Evolutionary conservation across 2,888 invertebrate genomes (phyloP).

Genomic region (Adineta ricciae): DNA sequence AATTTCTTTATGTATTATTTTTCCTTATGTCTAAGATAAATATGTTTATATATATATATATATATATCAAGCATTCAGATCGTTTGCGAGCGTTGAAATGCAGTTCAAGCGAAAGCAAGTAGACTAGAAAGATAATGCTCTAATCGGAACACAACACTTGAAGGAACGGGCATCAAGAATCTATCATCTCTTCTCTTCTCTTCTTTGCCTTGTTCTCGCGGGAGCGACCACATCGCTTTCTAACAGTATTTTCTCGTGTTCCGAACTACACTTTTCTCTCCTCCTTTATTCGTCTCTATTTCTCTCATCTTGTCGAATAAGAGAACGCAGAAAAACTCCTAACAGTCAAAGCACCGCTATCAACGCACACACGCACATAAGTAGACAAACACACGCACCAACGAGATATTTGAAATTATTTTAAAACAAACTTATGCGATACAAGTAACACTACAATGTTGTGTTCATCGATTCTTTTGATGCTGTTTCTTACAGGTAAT

Average conservation of each 20-base stretch:
- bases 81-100: background rate
- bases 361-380: background rate
- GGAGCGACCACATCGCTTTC: background rate
- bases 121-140: conserved; percentile 1
- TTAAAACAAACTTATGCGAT: background rate
- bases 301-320: background rate
- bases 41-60: background rate
- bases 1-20: background rate
- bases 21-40: background rate
- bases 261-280: background rate
- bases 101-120: background rate
- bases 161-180: background rate
- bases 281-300: background rate
- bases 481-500: background rate
- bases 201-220: background rate
- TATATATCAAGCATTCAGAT: background rate
- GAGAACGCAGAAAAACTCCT: background rate
- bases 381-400: background rate
- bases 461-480: background rate
- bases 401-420: background rate
- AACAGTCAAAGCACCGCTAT: background rate
- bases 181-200: background rate
- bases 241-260: background rate
- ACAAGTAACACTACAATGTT: background rate
- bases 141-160: conserved; percentile 9